Evolutionary conservation across 1,140 invertebrate species (phyloP).

Genomic region (Calliphora vicina): DNA sequence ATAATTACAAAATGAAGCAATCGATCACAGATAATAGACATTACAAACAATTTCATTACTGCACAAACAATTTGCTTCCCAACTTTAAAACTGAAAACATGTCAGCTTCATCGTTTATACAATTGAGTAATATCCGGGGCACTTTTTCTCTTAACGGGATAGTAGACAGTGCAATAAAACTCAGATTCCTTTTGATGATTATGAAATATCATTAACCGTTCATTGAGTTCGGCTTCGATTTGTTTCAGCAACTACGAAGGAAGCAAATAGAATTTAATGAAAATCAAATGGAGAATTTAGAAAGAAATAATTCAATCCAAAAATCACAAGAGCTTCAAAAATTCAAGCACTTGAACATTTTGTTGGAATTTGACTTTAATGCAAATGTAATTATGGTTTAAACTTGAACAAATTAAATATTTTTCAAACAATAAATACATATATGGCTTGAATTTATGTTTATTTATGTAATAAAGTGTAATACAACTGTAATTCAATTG

Average conservation of each 20-base stretch:
- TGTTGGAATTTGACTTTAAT: too few species aligned
- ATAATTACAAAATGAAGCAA: too few species aligned
- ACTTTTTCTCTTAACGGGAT: conserved; percentile 49
- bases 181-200: conserved; percentile 51
- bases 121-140: not conserved
- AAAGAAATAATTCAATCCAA: too few species aligned
- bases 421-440: too few species aligned
- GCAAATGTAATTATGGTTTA: too few species aligned
- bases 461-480: too few species aligned
- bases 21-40: not conserved
- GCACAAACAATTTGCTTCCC: not conserved
- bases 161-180: conserved; percentile 54
- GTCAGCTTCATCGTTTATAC: not conserved
- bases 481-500: too few species aligned
- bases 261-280: not conserved
- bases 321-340: too few species aligned
- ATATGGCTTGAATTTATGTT: too few species aligned
- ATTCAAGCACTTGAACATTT: too few species aligned
- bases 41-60: not conserved
- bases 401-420: too few species aligned
- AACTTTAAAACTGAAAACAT: not conserved
- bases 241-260: conserved; percentile 16
- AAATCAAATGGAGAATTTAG: not conserved
- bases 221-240: conserved; percentile 49
- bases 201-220: conserved; percentile 48